Percentiles rank a stretch among this genome's conserved stretches.
Conservation (phyloP, 2,888 invertebrate genomes). For the Cryptosula pallasiana region DNA sequence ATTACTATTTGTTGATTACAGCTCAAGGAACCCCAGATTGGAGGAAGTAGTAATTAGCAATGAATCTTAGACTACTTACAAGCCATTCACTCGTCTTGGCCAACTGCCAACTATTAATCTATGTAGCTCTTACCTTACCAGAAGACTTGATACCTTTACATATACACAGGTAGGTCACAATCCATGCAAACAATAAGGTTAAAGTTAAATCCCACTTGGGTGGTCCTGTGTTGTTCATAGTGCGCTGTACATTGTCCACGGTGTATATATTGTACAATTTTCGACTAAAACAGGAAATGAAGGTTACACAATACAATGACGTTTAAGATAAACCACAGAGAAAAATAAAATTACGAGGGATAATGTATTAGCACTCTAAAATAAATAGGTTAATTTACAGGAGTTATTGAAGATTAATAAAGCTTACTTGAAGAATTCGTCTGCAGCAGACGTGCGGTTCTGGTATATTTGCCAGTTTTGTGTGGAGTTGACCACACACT, state of each 20-base stretch:
- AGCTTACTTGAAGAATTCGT: constrained; percentile 22
- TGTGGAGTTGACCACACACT: not conserved
- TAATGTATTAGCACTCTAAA: no score
- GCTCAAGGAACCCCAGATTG: no score
- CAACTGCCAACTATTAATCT: no score
- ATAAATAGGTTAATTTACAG: no score
- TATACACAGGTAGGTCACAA: constrained; percentile 20
- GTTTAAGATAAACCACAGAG: not conserved
- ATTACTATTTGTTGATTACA: no score
- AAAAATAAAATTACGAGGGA: no score
- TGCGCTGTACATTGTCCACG: constrained; percentile 30
- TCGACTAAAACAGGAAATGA: constrained; percentile 38
- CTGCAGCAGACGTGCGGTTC: not conserved
- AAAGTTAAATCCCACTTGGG: constrained; percentile 23
- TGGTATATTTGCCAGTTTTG: not conserved
- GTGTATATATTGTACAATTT: constrained; percentile 48
- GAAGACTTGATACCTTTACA: constrained; percentile 23
- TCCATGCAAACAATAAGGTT: constrained; percentile 13
- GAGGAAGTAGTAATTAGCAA: no score
- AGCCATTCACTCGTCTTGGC: no score
- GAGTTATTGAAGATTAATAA: no score
- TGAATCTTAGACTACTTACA: no score
- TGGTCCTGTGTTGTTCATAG: constrained; percentile 7
- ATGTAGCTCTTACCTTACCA: constrained; percentile 36
- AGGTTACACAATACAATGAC: no score